Percentiles rank a stretch among this genome's conserved stretches.
Evolutionary conservation across 2,888 invertebrate genomes (phyloP).

Genomic region (Watsonalla binaria): DNA sequence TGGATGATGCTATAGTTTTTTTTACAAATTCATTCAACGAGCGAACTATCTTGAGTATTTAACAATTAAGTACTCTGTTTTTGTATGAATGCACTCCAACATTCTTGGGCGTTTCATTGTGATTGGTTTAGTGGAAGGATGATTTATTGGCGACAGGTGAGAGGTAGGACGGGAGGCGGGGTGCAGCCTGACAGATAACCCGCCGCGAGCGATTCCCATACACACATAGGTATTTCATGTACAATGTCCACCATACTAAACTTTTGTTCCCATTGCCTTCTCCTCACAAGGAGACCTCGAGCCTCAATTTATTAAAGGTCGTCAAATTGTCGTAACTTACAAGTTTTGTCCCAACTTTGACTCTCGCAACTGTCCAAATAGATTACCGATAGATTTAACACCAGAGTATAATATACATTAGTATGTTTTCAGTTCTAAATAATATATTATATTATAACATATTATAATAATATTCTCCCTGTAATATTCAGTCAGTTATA

Average conservation of each 20-base stretch:
- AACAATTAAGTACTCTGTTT: background rate
- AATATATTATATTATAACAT: no score
- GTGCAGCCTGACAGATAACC: constrained; percentile 47
- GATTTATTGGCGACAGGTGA: constrained; percentile 48
- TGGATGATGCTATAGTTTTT: constrained; percentile 8
- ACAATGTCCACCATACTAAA: background rate
- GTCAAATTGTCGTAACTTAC: no score
- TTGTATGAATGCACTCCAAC: constrained; percentile 4
- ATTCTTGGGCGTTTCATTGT: constrained; percentile 34
- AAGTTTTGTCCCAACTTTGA: no score
- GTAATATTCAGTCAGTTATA: no score
- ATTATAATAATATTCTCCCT: no score
- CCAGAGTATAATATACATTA: no score
- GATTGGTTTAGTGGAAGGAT: constrained; percentile 41
- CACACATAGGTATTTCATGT: constrained; percentile 8
- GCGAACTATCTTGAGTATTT: no score
- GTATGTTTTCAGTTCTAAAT: no score
- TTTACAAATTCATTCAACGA: background rate
- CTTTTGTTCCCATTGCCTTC: background rate
- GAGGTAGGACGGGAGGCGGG: constrained; percentile 33
- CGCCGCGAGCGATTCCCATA: constrained; percentile 67
- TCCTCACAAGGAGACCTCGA: background rate
- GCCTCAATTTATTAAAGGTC: background rate
- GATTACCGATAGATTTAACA: no score
- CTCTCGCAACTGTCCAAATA: no score